Evolutionary conservation across 1,140 invertebrate genomes (phyloP).

Genomic region (Centruroides sculpturatus): DNA sequence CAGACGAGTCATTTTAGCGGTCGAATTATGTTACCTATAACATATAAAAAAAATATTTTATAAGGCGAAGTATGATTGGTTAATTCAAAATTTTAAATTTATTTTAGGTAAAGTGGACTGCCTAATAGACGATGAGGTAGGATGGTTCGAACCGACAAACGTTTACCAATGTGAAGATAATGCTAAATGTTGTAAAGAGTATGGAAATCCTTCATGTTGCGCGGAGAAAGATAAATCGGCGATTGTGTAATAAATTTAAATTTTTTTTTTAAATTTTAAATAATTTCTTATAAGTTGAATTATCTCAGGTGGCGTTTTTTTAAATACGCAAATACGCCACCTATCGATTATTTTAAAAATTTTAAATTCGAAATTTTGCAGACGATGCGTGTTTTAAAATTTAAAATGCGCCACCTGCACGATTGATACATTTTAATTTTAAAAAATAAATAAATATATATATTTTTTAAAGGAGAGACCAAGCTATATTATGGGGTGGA

Average conservation of each 20-base stretch:
- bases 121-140: constrained; percentile 15
- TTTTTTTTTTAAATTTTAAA: too few relatives aligned
- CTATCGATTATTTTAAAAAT: too few relatives aligned
- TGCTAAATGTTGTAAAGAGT: constrained; percentile 21
- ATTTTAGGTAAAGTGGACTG: constrained; percentile 15
- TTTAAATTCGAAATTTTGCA: too few relatives aligned
- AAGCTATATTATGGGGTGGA: constrained; percentile 21
- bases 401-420: not conserved
- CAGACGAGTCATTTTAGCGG: too few relatives aligned
- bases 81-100: not conserved
- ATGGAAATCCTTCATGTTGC: constrained; percentile 21
- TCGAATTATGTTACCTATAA: too few relatives aligned
- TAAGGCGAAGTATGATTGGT: too few relatives aligned
- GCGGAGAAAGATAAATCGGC: constrained; percentile 15
- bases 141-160: constrained; percentile 20
- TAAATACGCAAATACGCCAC: too few relatives aligned
- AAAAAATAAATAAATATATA: not conserved
- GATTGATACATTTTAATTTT: not conserved
- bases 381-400: not conserved
- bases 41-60: too few relatives aligned
- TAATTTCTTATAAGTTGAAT: too few relatives aligned
- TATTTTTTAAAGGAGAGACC: constrained; percentile 16
- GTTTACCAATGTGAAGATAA: constrained; percentile 18
- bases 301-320: too few relatives aligned
- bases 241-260: constrained; percentile 14